These are phyloP conservation scores for Tetramorium bicarinatum DNA, from an alignment of 2,888 invertebrate genomes.

Conservation along the genomic window DNA sequence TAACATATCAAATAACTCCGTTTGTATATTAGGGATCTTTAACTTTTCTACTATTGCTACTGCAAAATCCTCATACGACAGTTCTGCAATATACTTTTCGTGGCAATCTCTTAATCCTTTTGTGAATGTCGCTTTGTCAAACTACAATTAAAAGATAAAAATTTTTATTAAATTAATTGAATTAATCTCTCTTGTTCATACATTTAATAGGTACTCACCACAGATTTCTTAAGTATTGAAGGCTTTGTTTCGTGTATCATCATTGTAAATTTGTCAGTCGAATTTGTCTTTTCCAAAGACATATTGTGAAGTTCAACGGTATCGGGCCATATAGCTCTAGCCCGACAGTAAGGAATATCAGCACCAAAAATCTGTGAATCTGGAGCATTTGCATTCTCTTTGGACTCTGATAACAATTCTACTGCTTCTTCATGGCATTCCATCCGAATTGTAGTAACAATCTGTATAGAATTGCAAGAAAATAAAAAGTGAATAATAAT, in stretches of 20 bases:
- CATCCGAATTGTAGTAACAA: constrained; percentile 53
- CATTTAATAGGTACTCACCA: constrained; percentile 66
- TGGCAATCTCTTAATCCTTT: constrained; percentile 88
- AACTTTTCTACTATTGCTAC: constrained; percentile 89
- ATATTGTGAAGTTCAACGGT: constrained; percentile 79
- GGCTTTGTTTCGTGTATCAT: constrained; percentile 33
- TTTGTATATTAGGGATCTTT: constrained; percentile 90
- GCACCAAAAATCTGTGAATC: constrained; percentile 74
- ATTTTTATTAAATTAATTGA: constrained; percentile 42
- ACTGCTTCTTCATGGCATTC: constrained; percentile 76
- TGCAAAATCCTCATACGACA: constrained; percentile 88
- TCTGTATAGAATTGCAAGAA: constrained; percentile 44
- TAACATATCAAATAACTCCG: constrained; percentile 95
- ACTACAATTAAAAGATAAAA: constrained; percentile 85
- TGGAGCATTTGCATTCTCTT: constrained; percentile 12
- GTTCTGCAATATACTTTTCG: constrained; percentile 84
- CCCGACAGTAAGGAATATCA: constrained; percentile 77
- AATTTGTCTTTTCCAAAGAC: constrained; percentile 68
- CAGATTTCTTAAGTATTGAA: constrained; percentile 60
- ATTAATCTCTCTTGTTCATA: constrained; percentile 10
- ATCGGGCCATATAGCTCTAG: constrained; percentile 79
- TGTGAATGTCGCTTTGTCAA: constrained; percentile 88
- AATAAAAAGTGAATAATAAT: not conserved
- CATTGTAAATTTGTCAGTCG: constrained; percentile 80
- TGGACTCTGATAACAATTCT: constrained; percentile 71